Conservation (phyloP, 2,888 invertebrate species). For the Epirrita christyi region DNA sequence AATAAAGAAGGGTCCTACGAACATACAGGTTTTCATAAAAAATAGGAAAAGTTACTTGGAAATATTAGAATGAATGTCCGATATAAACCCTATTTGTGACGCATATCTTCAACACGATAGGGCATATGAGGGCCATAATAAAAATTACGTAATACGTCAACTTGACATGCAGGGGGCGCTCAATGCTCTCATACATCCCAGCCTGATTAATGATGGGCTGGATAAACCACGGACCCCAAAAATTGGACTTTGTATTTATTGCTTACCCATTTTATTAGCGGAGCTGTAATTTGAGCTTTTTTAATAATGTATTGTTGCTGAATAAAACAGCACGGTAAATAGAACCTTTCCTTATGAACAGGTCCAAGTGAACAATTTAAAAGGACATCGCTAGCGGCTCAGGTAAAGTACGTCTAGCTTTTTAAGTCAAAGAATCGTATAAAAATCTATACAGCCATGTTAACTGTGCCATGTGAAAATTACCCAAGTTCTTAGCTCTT, state of each 20-base stretch:
- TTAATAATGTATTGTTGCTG: too few relatives aligned
- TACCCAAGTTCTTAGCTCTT: neutral
- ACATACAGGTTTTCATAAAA: too few relatives aligned
- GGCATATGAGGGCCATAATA: slow-evolving; percentile 48
- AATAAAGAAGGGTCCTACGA: too few relatives aligned
- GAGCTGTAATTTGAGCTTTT: neutral
- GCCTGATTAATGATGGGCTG: slow-evolving; percentile 70
- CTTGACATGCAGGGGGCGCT: slow-evolving; percentile 52
- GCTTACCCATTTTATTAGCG: slow-evolving; percentile 59
- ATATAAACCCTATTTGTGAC: slow-evolving; percentile 15
- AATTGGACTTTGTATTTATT: slow-evolving; percentile 67
- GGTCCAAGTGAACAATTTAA: too few relatives aligned
- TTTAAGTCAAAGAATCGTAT: too few relatives aligned
- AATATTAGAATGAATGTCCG: neutral
- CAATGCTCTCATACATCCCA: slow-evolving; percentile 30
- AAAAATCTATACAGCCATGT: too few relatives aligned
- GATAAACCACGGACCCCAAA: slow-evolving; percentile 60
- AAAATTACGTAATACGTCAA: slow-evolving; percentile 73
- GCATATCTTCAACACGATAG: slow-evolving; percentile 21
- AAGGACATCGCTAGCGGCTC: too few relatives aligned
- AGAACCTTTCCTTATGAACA: too few relatives aligned
- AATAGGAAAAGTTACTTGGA: too few relatives aligned
- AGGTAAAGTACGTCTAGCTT: too few relatives aligned
- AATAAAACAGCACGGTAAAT: too few relatives aligned
- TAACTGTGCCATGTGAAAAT: too few relatives aligned